These are phyloP conservation scores for Cisticola juncidis DNA, from an alignment of 2,113 vertebrate species.

Conservation along the genomic window DNA sequence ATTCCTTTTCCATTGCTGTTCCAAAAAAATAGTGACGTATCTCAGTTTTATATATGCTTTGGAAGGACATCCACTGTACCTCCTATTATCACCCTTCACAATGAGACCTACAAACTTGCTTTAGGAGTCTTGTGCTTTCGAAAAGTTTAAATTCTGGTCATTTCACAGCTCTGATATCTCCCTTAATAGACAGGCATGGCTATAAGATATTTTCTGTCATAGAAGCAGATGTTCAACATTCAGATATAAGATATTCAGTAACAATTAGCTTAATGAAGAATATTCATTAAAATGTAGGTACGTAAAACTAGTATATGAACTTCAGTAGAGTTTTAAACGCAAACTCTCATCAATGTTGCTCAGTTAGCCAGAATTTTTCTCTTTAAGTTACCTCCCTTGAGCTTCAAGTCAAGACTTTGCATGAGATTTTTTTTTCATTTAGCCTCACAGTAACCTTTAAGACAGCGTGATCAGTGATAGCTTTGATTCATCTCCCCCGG, in stretches of 20 bases:
- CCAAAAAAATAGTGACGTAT: not conserved
- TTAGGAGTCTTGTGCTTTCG: not conserved
- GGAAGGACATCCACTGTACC: not conserved
- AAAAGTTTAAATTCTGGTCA: not conserved
- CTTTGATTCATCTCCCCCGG: not conserved
- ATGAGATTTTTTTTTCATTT: not conserved
- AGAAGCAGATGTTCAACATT: not conserved
- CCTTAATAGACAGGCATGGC: not conserved
- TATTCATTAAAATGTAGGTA: not conserved
- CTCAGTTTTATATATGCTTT: not conserved
- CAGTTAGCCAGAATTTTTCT: not conserved
- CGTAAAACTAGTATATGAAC: not conserved
- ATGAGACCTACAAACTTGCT: not conserved
- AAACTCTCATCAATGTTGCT: not conserved
- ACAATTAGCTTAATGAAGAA: not conserved
- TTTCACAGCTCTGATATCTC: not conserved
- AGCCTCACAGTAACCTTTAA: not conserved
- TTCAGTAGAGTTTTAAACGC: not conserved
- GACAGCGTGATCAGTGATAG: not conserved
- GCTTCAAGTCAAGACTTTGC: not conserved
- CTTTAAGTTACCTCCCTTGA: not conserved
- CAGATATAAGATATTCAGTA: not conserved
- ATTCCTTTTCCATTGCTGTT: not conserved
- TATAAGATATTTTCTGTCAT: not conserved
- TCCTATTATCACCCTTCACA: not conserved